Base-by-base conservation (phyloP, 2,113 vertebrate genomes). In the Parus major region DNA sequence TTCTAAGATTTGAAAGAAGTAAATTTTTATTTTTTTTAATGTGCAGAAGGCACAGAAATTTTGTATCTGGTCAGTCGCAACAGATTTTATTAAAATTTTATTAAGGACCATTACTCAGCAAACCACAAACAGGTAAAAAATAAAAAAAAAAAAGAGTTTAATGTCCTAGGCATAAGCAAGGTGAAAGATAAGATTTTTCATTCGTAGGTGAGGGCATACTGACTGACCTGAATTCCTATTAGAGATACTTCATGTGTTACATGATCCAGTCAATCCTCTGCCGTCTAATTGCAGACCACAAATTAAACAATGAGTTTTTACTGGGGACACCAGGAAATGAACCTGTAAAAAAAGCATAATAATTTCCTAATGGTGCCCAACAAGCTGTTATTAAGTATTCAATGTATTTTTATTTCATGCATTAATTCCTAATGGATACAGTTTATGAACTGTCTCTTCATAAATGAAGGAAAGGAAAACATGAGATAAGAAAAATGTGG, bases 31-130 rank as follows among this genome's bases (percentile, higher is more conserved):
- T 36, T 63, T 31, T 56, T 81, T 44, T 12, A 35, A 44, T 36
- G 4, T 77, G 13, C 4, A 56, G 22, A 69, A 61, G 6, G 5
- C 3, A 22, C 0, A 20, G 0, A 7, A 7, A 1, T 72, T 69
- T 80, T 89, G 2, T 63, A 15, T 25, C 49, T 55, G 12, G 33
- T 71, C 31, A 57, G 17, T 69, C 27, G 39, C 6, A 92, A 39
- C 4, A 78, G 12, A 11, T 4, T n/a, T n/a, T n/a, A n/a, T n/a
- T n/a, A 23, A 73, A 52, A 57, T 87, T 77, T 25, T 28, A 22
- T 35, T 39, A 35, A 5, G 1, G n/a, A 6, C 2, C 2, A 5
- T 47, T 73, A 25, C 15, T 60, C 60, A 68, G 31, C 6, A 80
- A 89, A 60, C 3, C 5, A 78, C 19, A 29, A 20, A 57, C 3